Percentiles rank a stretch among this genome's conserved stretches.
Conservation (phyloP, 1,140 invertebrate genomes). For the Heterodera schachtii region DNA sequence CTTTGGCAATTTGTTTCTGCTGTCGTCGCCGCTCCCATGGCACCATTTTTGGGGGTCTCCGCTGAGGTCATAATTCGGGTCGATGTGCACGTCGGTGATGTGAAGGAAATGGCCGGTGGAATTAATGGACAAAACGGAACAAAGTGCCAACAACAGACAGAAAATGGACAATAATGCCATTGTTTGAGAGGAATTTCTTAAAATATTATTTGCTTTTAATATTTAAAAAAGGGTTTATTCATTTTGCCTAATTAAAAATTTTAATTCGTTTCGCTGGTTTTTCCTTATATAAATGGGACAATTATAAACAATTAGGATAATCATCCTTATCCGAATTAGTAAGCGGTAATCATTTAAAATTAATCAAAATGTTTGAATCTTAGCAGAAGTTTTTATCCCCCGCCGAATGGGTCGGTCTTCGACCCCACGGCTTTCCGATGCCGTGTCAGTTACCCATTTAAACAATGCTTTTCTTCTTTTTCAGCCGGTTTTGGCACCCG, state of each 20-base stretch:
- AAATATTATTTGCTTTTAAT: too few relatives aligned
- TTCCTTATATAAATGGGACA: background rate
- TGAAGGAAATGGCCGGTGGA: constrained; percentile 43
- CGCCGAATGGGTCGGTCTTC: too few relatives aligned
- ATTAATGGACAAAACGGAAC: background rate
- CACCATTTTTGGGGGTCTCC: constrained; percentile 46
- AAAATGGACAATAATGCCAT: background rate
- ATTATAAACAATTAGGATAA: background rate
- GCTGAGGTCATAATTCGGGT: constrained; percentile 45
- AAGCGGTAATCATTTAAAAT: too few relatives aligned
- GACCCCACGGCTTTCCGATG: too few relatives aligned
- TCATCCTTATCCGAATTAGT: too few relatives aligned
- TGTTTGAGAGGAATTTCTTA: too few relatives aligned
- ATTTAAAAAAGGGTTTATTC: too few relatives aligned
- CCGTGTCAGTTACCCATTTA: too few relatives aligned
- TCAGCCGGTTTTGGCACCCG: too few relatives aligned
- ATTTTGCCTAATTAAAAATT: background rate
- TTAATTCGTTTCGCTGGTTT: background rate
- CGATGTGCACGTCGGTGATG: constrained; percentile 54
- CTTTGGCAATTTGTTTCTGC: constrained; percentile 17
- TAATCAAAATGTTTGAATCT: too few relatives aligned
- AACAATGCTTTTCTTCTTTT: too few relatives aligned
- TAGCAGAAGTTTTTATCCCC: too few relatives aligned
- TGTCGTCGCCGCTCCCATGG: constrained; percentile 21
- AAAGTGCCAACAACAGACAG: background rate